Conservation (phyloP, 2,113 vertebrate genomes). For the Cyprinodon variegatus region DNA sequence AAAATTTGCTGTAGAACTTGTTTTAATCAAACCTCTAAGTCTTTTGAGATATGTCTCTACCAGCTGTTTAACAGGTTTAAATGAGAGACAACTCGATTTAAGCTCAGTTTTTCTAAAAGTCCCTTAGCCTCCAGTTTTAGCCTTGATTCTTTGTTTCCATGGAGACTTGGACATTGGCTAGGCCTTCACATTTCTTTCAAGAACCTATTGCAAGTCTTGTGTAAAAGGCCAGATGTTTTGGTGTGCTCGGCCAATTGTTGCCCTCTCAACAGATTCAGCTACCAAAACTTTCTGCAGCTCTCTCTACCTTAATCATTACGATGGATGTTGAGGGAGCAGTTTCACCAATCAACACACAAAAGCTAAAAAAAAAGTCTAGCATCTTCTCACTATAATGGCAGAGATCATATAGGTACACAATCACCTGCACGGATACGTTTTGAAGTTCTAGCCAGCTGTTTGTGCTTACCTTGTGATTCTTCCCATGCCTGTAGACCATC, state of each 20-base stretch:
- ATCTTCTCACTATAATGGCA: no score
- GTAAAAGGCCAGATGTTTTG: neutral
- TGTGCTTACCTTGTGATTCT: slow-evolving; percentile 92
- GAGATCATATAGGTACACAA: neutral
- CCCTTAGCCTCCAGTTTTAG: no score
- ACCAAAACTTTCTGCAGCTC: no score
- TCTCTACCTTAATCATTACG: no score
- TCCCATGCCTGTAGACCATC: slow-evolving; percentile 97
- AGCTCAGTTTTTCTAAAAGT: no score
- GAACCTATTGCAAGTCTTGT: neutral
- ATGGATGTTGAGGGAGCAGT: slow-evolving; percentile 22
- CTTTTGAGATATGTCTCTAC: neutral
- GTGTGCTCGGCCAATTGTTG: no score
- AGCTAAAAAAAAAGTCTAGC: no score
- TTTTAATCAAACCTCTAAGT: neutral
- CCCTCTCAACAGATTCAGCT: no score
- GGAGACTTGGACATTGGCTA: neutral
- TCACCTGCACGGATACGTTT: neutral
- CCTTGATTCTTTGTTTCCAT: neutral
- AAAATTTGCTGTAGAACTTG: neutral
- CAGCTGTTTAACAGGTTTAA: neutral
- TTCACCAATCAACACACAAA: slow-evolving; percentile 8
- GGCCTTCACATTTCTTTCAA: neutral
- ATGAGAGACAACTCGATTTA: no score
- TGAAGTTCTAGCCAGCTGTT: neutral